Base-by-base conservation (phyloP, 2,888 invertebrate genomes). In the Cremastinae sp. region DNA sequence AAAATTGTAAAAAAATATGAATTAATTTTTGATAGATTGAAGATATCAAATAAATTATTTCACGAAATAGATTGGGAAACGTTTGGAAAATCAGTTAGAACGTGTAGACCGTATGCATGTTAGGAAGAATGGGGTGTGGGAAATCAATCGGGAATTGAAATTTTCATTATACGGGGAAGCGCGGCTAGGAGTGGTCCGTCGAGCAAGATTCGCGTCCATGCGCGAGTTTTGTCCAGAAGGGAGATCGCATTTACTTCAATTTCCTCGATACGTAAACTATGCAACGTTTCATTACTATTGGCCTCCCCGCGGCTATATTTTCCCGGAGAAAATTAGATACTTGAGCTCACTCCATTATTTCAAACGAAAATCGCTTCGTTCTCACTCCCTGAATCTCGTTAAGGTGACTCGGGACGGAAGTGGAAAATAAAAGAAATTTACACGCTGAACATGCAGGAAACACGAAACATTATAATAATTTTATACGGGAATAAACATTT, bases 131-230 rank as follows among this genome's bases (percentile, higher is more conserved):
- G 56, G 22, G 37, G 56, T 1, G 35, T 16, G n/a, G 20, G 39
- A 22, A 55, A 61, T 61, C 70, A 65, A 65, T 71, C 61, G 70
- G 22, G 64, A n/a, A 16, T 49, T 51, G 66, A 75, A 71, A 71
- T 75, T 75, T 75, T 66, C 75, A 70, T 75, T 66, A 66, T 62
- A 16, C 35, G 53, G 18, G 65, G 37, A 65, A 72, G 49, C 45
- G 58, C 59, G 49, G 12, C 61, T 53, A 65, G 70, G 65, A 55
- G 55, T 65, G 66, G 61, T 61, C 61, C 64, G 61, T 61, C 65
- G 65, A 64, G 55, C 45, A 18, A 43, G 64, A 59, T 65, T 49
- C 64, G 64, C 74, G 53, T 70, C 51, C 45, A 35, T 22, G 64
- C 9, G n/a, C 2, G n/a, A 37, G 41, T 49, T 20, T 9, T 7